Evolutionary conservation across 1,140 invertebrate genomes (phyloP).

Genomic region (Drosophila tsacasi): DNA sequence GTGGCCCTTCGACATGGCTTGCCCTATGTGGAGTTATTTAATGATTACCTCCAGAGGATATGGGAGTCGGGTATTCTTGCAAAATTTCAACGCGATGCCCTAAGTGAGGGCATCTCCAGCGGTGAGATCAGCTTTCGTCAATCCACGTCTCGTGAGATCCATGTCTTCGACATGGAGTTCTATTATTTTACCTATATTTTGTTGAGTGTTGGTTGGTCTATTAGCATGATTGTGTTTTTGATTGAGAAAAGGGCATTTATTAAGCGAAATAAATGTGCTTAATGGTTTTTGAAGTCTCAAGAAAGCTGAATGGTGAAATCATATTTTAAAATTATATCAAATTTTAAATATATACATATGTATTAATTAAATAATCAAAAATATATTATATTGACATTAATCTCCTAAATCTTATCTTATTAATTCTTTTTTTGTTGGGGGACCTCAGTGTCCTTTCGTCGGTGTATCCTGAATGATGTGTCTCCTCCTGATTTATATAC

Average conservation of each 20-base stretch:
- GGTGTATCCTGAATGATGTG: neutral
- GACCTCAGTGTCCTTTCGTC: neutral
- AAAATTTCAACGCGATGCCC: constrained; percentile 15
- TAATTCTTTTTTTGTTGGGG: too few relatives aligned
- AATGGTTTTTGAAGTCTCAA: too few relatives aligned
- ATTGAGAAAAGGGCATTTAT: neutral
- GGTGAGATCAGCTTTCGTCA: constrained; percentile 35
- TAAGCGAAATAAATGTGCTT: neutral
- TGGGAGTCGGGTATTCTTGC: constrained; percentile 34
- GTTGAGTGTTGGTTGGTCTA: constrained; percentile 26
- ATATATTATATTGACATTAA: neutral
- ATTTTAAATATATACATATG: too few relatives aligned
- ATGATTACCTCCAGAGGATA: constrained; percentile 28
- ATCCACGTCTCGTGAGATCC: constrained; percentile 4
- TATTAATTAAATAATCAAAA: neutral
- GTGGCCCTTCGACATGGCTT: constrained; percentile 25
- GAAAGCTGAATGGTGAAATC: too few relatives aligned
- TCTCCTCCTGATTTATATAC: neutral
- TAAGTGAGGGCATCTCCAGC: constrained; percentile 31
- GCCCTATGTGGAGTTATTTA: constrained; percentile 28
- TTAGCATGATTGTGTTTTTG: constrained; percentile 23
- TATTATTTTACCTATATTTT: constrained; percentile 38
- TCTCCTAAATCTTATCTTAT: too few relatives aligned
- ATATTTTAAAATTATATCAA: too few relatives aligned
- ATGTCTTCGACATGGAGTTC: constrained; percentile 40